phyloP scores from a whole-genome alignment of 2,888 invertebrate species.

The Napeogenes inachia region DNA sequence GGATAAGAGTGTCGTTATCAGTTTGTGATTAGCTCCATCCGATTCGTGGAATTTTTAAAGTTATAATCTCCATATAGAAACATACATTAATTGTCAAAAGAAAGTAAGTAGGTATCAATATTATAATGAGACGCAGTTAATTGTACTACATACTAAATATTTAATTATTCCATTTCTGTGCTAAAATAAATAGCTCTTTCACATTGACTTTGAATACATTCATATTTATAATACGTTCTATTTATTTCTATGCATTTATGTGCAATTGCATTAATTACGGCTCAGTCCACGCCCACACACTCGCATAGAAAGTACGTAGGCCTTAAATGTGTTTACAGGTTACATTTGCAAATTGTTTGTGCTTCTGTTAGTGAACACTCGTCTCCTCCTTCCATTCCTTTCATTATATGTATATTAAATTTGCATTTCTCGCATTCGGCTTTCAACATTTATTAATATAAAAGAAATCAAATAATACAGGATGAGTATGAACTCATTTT shows the following conservation, averaged over 20 bases:
- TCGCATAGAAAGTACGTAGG: constrained; percentile 47
- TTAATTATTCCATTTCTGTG: too few species aligned
- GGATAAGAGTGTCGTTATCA: constrained; percentile 9
- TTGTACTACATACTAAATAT: too few species aligned
- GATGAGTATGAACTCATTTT: background rate
- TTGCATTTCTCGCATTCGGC: background rate
- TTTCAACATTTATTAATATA: background rate
- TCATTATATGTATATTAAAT: background rate
- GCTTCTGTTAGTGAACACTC: constrained; percentile 17
- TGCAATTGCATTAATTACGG: constrained; percentile 62
- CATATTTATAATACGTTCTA: constrained; percentile 35
- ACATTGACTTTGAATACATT: constrained; percentile 1
- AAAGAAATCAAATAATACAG: too few species aligned
- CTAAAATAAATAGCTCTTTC: background rate
- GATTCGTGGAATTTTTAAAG: background rate
- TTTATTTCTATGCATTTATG: constrained; percentile 39
- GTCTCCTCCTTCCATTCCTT: background rate
- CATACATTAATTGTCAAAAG: too few species aligned
- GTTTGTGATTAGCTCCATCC: constrained; percentile 15
- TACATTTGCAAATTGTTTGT: constrained; percentile 27
- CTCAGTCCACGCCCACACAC: constrained; percentile 55
- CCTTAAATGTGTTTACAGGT: constrained; percentile 29
- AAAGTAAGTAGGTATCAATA: too few species aligned
- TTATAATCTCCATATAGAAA: too few species aligned
- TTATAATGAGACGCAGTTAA: too few species aligned